Evolutionary conservation across 1,140 invertebrate genomes (phyloP).

Genomic region (Drosophila suzukii): DNA sequence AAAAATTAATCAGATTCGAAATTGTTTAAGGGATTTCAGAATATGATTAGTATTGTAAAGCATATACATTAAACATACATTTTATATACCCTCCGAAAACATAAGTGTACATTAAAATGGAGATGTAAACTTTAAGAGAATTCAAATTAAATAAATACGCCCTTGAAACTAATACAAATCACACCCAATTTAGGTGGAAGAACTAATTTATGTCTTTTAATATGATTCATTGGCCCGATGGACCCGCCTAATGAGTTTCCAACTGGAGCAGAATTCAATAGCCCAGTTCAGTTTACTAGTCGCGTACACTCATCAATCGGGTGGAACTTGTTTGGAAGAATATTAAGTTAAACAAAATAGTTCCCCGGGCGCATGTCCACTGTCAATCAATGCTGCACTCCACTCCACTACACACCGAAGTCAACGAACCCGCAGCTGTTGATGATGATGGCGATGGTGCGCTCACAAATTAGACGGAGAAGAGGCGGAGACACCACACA

Average conservation of each 20-base stretch:
- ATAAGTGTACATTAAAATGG: too few species aligned
- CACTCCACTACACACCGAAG: constrained; percentile 38
- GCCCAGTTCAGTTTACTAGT: constrained; percentile 21
- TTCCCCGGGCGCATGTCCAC: constrained; percentile 64
- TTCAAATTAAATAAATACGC: neutral
- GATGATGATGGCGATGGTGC: constrained; percentile 53
- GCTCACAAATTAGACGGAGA: constrained; percentile 72
- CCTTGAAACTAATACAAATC: constrained; percentile 4
- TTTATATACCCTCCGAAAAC: too few species aligned
- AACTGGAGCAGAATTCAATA: constrained; percentile 19
- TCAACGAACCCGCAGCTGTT: constrained; percentile 57
- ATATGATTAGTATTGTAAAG: too few species aligned
- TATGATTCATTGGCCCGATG: constrained; percentile 17
- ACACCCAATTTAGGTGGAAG: constrained; percentile 5
- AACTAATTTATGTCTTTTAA: constrained; percentile 20
- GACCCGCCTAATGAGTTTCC: constrained; percentile 30
- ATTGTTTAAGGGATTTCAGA: neutral
- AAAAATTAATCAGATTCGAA: too few species aligned
- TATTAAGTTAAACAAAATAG: constrained; percentile 44
- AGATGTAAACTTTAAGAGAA: neutral
- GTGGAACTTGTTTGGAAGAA: constrained; percentile 50
- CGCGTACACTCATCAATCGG: constrained; percentile 30
- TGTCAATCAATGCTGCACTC: constrained; percentile 79
- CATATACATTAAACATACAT: too few species aligned
- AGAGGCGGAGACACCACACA: constrained; percentile 21